These are phyloP conservation scores for Thalpophila matura DNA, from an alignment of 2,888 invertebrate species.

Conservation along the genomic window DNA sequence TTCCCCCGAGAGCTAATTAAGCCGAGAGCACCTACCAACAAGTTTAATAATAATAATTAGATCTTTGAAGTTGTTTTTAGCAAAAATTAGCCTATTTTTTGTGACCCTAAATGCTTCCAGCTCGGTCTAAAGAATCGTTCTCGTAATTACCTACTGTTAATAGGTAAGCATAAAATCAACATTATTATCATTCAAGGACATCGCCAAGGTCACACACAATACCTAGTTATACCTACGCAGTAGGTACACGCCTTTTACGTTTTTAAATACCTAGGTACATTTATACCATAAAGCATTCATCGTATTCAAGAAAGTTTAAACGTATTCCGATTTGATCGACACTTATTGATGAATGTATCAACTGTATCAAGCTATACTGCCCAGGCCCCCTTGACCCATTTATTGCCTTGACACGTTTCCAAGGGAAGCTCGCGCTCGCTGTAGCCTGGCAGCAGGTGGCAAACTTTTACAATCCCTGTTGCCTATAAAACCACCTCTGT, in stretches of 20 bases:
- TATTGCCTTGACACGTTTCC: slow-evolving; percentile 78
- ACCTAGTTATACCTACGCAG: too few species aligned
- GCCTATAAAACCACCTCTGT: slow-evolving; percentile 58
- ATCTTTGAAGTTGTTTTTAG: background rate
- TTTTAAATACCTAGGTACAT: background rate
- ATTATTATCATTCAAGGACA: slow-evolving; percentile 4
- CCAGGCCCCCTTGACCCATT: slow-evolving; percentile 75
- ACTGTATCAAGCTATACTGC: slow-evolving; percentile 26
- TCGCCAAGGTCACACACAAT: background rate
- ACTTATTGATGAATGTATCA: slow-evolving; percentile 65
- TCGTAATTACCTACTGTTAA: background rate
- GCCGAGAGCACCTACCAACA: slow-evolving; percentile 5
- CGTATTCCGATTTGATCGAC: slow-evolving; percentile 25
- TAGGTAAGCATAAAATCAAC: background rate
- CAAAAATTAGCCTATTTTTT: slow-evolving; percentile 8
- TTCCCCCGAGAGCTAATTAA: slow-evolving; percentile 16
- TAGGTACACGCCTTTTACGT: background rate
- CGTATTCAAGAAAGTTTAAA: slow-evolving; percentile 13
- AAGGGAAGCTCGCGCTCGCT: slow-evolving; percentile 52
- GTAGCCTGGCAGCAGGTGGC: slow-evolving; percentile 39
- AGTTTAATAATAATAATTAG: slow-evolving; percentile 15
- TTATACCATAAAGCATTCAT: background rate
- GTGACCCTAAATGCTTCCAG: background rate
- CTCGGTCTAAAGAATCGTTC: background rate
- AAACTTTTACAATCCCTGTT: slow-evolving; percentile 61